Evolutionary conservation across 2,888 invertebrate species (phyloP).

Genomic region (Drosophila kokeensis): DNA sequence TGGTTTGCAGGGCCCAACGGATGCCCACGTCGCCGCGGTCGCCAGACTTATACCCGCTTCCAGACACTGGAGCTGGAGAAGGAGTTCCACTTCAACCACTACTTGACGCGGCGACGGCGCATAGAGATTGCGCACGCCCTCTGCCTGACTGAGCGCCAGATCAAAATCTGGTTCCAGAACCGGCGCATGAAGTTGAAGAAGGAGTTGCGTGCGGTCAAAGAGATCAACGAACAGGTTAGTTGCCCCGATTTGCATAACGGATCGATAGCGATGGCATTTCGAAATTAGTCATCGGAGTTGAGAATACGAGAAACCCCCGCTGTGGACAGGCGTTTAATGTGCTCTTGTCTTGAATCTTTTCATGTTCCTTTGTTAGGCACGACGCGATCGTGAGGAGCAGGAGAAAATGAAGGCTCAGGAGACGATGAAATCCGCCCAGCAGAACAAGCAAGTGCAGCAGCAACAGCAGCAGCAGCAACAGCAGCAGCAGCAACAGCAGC

Average conservation of each 20-base stretch:
- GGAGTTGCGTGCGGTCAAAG: constrained; percentile 96
- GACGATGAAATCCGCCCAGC: constrained; percentile 93
- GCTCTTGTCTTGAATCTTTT: constrained; percentile 2
- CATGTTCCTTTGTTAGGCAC: constrained; percentile 86
- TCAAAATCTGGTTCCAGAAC: constrained; percentile 99
- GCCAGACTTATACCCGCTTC: constrained; percentile 99
- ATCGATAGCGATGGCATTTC: neutral
- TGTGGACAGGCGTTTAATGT: neutral
- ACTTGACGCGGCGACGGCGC: constrained; percentile 96
- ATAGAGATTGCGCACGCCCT: constrained; percentile 99
- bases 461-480: constrained; percentile 83
- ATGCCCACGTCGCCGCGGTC: constrained; percentile 95
- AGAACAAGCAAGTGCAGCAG: constrained; percentile 87
- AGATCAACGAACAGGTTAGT: constrained; percentile 93
- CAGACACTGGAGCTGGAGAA: constrained; percentile 99
- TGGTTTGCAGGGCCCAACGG: constrained; percentile 95
- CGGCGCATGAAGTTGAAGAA: constrained; percentile 98
- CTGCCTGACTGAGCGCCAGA: constrained; percentile 97
- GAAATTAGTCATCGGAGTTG: neutral
- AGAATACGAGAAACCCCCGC: neutral
- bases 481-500: constrained; percentile 78
- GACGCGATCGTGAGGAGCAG: constrained; percentile 95
- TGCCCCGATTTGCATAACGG: constrained; percentile 21
- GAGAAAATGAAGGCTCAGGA: constrained; percentile 96
- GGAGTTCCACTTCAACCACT: constrained; percentile 99